These are phyloP conservation scores for Coecobrya sp. DNA, from an alignment of 2,888 invertebrate genomes.

Conservation along the genomic window DNA sequence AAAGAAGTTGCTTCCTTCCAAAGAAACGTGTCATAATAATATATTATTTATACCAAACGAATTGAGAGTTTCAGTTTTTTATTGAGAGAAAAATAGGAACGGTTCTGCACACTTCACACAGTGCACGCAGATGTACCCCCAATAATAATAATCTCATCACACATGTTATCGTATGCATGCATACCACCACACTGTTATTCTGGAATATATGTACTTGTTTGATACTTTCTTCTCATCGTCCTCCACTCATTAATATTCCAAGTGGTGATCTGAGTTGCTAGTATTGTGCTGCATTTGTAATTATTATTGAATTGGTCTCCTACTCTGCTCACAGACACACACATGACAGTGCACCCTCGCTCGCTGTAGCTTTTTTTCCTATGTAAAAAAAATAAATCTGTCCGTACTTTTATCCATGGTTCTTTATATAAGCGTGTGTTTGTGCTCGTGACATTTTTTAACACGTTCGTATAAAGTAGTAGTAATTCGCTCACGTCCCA, in stretches of 20 bases:
- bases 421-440: not conserved
- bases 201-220: not conserved
- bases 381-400: conserved; percentile 26
- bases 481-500: conserved; percentile 44
- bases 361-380: conserved; percentile 3
- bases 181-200: conserved; percentile 23
- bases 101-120: not conserved
- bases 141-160: conserved; percentile 19
- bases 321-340: not conserved
- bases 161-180: conserved; percentile 14
- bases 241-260: conserved; percentile 68
- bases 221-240: conserved; percentile 4
- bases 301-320: conserved; percentile 69
- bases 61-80: conserved; percentile 17
- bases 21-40: conserved; percentile 11
- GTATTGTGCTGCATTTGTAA: conserved; percentile 74
- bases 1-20: not conserved
- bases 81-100: conserved; percentile 18
- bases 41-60: conserved; percentile 8
- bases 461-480: conserved; percentile 28
- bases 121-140: not conserved
- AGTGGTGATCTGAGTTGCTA: conserved; percentile 48
- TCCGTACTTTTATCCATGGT: conserved; percentile 24
- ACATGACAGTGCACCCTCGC: conserved; percentile 8
- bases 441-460: conserved; percentile 65